Evolutionary conservation across 2,797 vertebrate genomes (phyloP).

Genomic region (Thaleichthys pacificus): DNA sequence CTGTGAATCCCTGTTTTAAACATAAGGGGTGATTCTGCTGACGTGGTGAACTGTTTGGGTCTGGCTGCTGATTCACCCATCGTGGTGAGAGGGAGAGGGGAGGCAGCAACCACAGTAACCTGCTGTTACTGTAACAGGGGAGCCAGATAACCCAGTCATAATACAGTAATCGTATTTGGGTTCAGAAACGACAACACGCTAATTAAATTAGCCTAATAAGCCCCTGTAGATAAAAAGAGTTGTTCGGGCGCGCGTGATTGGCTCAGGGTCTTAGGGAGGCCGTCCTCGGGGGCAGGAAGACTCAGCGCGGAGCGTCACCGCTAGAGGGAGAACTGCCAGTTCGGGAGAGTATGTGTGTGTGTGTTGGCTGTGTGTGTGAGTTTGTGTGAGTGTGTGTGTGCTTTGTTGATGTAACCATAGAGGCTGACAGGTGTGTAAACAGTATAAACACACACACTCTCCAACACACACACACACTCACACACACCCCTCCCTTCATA

Average conservation of each 20-base stretch:
- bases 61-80: too few species aligned
- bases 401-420: neutral
- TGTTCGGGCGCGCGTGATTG: conserved; percentile 70
- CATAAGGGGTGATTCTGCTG: too few species aligned
- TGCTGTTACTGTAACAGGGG: conserved; percentile 74
- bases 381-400: neutral
- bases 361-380: neutral
- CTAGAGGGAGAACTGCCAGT: conserved; percentile 67
- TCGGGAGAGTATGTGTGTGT: neutral
- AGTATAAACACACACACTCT: neutral
- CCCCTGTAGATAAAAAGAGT: conserved; percentile 79
- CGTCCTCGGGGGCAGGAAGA: conserved; percentile 63
- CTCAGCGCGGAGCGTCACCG: conserved; percentile 52
- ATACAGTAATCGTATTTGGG: conserved; percentile 80
- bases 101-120: conserved; percentile 66
- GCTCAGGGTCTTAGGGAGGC: conserved; percentile 65
- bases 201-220: conserved; percentile 83
- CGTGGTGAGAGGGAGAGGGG: too few species aligned
- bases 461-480: neutral
- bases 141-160: conserved; percentile 79
- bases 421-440: neutral
- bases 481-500: neutral
- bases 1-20: too few species aligned
- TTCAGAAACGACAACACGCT: conserved; percentile 81
- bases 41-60: too few species aligned